phyloP scores from a whole-genome alignment of 2,888 invertebrate genomes.

The Eutolmus rufibarbis region DNA sequence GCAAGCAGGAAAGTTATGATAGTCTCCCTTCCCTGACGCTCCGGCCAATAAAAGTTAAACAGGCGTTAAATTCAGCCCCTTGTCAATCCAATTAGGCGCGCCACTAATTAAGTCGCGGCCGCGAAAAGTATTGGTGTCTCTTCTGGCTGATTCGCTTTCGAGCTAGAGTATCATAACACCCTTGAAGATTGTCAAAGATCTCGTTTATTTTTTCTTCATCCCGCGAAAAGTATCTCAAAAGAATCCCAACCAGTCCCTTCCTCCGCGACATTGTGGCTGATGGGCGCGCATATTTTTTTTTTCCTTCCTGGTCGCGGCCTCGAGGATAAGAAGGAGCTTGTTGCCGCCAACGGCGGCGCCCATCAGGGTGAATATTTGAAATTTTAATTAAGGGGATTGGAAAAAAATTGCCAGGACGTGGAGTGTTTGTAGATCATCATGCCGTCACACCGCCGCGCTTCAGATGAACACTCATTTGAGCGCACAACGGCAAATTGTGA shows the following conservation, averaged over 20 bases:
- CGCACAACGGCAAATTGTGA: slow-evolving; percentile 32
- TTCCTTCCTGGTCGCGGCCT: not conserved
- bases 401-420: slow-evolving; percentile 36
- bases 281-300: not conserved
- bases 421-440: slow-evolving; percentile 35
- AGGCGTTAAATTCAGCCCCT: slow-evolving; percentile 2
- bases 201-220: not conserved
- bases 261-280: not conserved
- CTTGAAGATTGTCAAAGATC: slow-evolving; percentile 3
- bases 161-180: not conserved
- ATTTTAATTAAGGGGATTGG: slow-evolving; percentile 42
- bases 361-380: slow-evolving; percentile 42
- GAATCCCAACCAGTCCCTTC: not conserved
- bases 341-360: not conserved
- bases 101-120: slow-evolving; percentile 29
- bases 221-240: not conserved
- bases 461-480: slow-evolving; percentile 24
- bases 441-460: not conserved
- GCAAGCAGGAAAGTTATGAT: too few relatives aligned
- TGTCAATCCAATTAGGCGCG: slow-evolving; percentile 20
- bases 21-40: too few relatives aligned
- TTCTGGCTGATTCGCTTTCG: slow-evolving; percentile 28
- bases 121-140: not conserved
- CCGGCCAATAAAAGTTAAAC: not conserved
- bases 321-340: not conserved